Evolutionary conservation across 2,113 vertebrate species (phyloP), one percentile per base, ranked within the genome.

Genomic region (Macquaria ambigua): DNA sequence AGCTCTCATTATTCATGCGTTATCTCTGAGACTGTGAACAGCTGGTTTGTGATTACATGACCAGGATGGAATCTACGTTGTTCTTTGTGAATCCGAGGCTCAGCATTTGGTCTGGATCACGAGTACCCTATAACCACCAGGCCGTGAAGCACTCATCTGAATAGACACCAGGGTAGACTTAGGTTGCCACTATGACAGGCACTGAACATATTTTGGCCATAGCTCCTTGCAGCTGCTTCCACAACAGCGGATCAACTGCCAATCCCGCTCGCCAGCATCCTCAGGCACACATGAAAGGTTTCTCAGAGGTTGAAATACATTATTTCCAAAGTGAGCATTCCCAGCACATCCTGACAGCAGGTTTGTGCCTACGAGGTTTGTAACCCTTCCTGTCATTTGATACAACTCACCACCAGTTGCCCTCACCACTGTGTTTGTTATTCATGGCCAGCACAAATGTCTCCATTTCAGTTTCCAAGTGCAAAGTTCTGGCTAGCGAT

Each of bases 161-260:
- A 58, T 25, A 20, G 41, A 66, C 63, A 81, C 37, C 8, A 43
- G 59, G 77, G 63, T 43, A 59, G 62, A 76, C 21, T 52, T 8
- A n/a, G 39, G 53, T 64, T 16, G 23, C 50, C 61, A 34, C 41
- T 34, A 15, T 50, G 41, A 72, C 69, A 71, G 53, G 16, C 73
- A 37, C 77, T 73, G 41, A 43, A 59, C 74, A 87, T 81, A 84
- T 72, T 88, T 87, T 85, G 85, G 76, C 61, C 52, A 16, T 20
- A 10, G 46, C 48, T 70, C 41, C 81, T 72, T 62, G 31, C 86
- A 89, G 87, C 83, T 92, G 86, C 77, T 85, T 82, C 79, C 77
- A 90, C 28, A 76, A 70, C 77, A 83, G 76, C 1, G 9, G 74
- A 58, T 70, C 55, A 77, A 69, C 69, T 73, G 82, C 69, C 63